Evolutionary conservation across 2,797 vertebrate species (phyloP).

Genomic region (Lacerta bilineata): DNA sequence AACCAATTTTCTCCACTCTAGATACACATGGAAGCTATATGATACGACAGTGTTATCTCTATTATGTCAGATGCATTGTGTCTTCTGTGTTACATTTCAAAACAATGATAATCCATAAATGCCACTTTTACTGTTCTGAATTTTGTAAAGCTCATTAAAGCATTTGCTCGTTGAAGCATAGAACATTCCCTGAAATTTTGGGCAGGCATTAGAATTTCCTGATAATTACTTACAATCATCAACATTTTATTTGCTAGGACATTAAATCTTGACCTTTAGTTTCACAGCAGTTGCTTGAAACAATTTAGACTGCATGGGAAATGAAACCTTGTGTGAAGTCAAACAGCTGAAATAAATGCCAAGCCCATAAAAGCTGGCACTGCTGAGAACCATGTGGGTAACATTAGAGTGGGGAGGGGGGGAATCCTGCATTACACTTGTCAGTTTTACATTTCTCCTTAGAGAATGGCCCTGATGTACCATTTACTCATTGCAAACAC

Average conservation of each 20-base stretch:
- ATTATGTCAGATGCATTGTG: slow-evolving; percentile 4
- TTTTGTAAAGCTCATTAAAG: slow-evolving; percentile 37
- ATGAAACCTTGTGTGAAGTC: slow-evolving; percentile 59
- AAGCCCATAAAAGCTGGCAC: slow-evolving; percentile 41
- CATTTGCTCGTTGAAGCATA: slow-evolving; percentile 30
- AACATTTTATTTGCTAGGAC: slow-evolving; percentile 58
- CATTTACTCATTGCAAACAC: slow-evolving; percentile 66
- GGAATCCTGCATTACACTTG: slow-evolving; percentile 26
- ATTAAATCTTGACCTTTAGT: slow-evolving; percentile 63
- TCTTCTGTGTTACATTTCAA: slow-evolving; percentile 37
- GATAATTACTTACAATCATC: slow-evolving; percentile 41
- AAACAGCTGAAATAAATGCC: slow-evolving; percentile 62
- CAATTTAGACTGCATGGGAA: slow-evolving; percentile 66
- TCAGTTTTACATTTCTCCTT: slow-evolving; percentile 53
- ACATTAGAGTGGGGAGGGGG: background rate
- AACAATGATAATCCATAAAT: slow-evolving; percentile 42
- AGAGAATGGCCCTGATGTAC: slow-evolving; percentile 46
- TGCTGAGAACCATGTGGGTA: background rate
- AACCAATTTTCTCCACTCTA: slow-evolving; percentile 14
- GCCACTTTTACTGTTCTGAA: slow-evolving; percentile 15
- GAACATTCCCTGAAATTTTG: slow-evolving; percentile 38
- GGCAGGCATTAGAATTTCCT: slow-evolving; percentile 35
- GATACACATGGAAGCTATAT: background rate
- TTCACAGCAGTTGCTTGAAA: slow-evolving; percentile 66
- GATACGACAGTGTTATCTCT: slow-evolving; percentile 8